Evolutionary conservation across 2,113 vertebrate genomes (phyloP).

Genomic region (Nerophis ophidion): DNA sequence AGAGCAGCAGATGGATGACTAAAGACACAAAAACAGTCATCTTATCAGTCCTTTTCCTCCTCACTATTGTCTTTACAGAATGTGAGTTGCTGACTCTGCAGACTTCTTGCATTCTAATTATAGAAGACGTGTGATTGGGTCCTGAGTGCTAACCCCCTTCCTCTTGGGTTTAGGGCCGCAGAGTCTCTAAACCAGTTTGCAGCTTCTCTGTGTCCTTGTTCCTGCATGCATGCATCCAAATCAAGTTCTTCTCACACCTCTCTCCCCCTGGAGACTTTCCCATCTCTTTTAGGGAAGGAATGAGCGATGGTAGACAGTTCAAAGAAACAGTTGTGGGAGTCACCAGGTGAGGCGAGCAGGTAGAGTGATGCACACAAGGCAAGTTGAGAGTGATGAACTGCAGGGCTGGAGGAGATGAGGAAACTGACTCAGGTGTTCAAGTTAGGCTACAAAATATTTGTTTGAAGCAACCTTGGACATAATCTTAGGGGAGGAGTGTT

Average conservation of each 20-base stretch:
- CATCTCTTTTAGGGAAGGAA: conserved; percentile 22
- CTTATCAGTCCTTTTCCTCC: not conserved
- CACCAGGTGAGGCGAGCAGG: conserved; percentile 34
- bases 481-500: conserved; percentile 4
- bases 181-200: not conserved
- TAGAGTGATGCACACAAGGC: conserved; percentile 13
- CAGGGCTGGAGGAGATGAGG: not conserved
- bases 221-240: not conserved
- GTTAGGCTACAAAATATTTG: not conserved
- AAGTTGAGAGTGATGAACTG: conserved; percentile 1
- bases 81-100: conserved; percentile 40
- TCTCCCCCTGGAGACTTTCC: not conserved
- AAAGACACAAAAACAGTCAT: not conserved
- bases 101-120: conserved; percentile 45
- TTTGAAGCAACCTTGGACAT: not conserved
- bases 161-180: conserved; percentile 1
- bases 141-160: not conserved
- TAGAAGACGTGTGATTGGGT: conserved; percentile 32
- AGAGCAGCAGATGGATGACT: not conserved
- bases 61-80: not conserved
- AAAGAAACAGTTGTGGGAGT: conserved; percentile 16
- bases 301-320: conserved; percentile 11
- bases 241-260: not conserved
- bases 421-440: conserved; percentile 3
- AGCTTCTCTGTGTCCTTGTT: not conserved